Base-by-base conservation (phyloP, 2,888 invertebrate genomes). In the Pedicia rivosa region DNA sequence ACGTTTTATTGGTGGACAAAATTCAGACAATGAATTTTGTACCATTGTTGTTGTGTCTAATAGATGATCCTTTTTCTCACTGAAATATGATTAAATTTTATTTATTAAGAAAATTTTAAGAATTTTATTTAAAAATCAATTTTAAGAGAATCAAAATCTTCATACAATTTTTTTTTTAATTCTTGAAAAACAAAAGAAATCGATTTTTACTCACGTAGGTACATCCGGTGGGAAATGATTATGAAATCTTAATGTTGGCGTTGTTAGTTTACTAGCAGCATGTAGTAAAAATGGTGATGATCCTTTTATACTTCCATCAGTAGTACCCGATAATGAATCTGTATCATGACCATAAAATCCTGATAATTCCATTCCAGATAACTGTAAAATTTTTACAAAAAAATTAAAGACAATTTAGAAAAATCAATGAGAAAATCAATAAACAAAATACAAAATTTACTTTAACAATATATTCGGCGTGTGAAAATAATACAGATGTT, bases 391-490 rank as follows among this genome's bases (percentile, higher is more conserved):
- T n/a, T n/a, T n/a, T n/a, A n/a, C n/a, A n/a, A n/a, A n/a, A n/a
- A n/a, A n/a, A 4, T 9, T 15, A 29, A 17, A 31, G 8, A 31
- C 10, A 19, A 31, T n/a, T 31, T 31, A 15, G 15, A 29, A 15
- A n/a, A n/a, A n/a, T n/a, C n/a, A n/a, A 4, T 15, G 10, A 15
- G 9, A 4, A 20, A 14, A 31, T 9, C 16, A 19, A 22, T 22
- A 16, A 16, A 33, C 33, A 28, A 6, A 24, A 30, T n/a, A n/a
- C n/a, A n/a, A n/a, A 36, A 46, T 45, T 51, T 60, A 88, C 78
- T 70, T 90, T 90, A 58, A 91, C 91, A 50, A 90, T 82, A 56
- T 92, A 91, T 60, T 92, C 92, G 39, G 90, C 87, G 20, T 87
- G 87, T 43, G 88, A 86, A 66, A 97, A 98, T 43, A 97, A 67